Conservation (phyloP, 1,140 invertebrate species). For the Acyrthosiphon pisum region DNA sequence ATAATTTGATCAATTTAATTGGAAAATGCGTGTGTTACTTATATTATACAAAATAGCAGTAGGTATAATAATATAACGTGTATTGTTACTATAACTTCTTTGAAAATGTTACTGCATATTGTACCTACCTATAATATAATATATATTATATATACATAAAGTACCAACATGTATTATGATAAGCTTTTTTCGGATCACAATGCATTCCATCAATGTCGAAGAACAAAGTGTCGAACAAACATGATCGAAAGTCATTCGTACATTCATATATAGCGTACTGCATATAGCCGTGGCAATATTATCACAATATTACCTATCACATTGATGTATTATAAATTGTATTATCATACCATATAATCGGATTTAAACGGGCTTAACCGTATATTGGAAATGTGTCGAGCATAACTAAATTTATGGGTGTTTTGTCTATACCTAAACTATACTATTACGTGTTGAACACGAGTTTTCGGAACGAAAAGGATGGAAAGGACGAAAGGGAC, state of each 20-base stretch:
- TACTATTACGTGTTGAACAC: not conserved
- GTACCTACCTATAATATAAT: no score
- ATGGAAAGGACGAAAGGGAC: not conserved
- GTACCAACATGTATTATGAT: not conserved
- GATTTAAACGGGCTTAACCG: no score
- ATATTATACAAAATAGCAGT: not conserved
- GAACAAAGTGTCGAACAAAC: not conserved
- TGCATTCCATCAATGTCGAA: not conserved
- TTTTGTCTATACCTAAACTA: not conserved
- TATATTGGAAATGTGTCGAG: not conserved
- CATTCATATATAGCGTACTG: no score
- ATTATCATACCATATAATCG: not conserved
- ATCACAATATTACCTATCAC: not conserved
- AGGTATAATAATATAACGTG: not conserved
- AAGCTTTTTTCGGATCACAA: not conserved
- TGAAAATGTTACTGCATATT: not conserved
- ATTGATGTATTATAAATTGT: not conserved
- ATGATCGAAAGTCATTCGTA: not conserved
- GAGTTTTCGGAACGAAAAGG: not conserved
- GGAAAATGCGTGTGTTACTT: not conserved
- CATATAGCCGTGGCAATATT: not conserved
- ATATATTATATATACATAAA: no score
- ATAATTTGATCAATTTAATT: not conserved
- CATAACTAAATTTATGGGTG: not conserved
- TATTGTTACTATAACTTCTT: fast-evolving